phyloP scores from a whole-genome alignment of 2,888 invertebrate species.

The Phengaris alcon region DNA sequence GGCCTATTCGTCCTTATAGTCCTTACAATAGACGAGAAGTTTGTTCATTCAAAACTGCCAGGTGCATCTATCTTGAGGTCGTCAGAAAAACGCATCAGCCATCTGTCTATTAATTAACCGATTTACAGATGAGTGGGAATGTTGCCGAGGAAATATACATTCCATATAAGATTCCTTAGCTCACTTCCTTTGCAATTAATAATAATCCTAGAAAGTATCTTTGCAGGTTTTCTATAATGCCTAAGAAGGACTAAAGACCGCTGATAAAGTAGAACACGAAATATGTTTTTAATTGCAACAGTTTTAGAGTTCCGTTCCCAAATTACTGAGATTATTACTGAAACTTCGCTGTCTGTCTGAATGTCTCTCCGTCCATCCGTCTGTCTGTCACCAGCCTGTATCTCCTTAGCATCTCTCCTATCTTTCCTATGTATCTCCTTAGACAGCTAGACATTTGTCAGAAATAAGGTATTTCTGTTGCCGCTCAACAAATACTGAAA shows the following conservation, averaged over 20 bases:
- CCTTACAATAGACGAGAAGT: background rate
- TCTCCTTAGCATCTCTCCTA: too few species aligned
- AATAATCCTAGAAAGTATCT: background rate
- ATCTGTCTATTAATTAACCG: constrained; percentile 3
- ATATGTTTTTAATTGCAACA: too few species aligned
- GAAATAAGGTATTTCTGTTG: too few species aligned
- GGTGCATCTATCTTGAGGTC: background rate
- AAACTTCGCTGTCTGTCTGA: too few species aligned
- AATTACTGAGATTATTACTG: too few species aligned
- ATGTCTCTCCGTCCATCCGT: too few species aligned
- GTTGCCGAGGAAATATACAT: constrained; percentile 10
- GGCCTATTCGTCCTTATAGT: background rate
- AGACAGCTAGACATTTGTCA: too few species aligned
- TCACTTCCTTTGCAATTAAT: constrained; percentile 10
- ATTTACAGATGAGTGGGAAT: background rate
- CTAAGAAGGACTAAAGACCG: background rate
- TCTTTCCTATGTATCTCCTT: too few species aligned
- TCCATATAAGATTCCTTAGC: background rate
- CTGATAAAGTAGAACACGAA: background rate
- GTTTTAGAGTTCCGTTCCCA: too few species aligned
- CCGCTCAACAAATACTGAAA: too few species aligned
- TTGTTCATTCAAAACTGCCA: background rate
- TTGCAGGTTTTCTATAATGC: background rate
- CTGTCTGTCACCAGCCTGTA: too few species aligned
- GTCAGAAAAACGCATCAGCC: background rate